Percentiles rank a stretch among this genome's conserved stretches.
Evolutionary conservation across 1,140 invertebrate species (phyloP).

Genomic region (Leptoteleia sp.): DNA sequence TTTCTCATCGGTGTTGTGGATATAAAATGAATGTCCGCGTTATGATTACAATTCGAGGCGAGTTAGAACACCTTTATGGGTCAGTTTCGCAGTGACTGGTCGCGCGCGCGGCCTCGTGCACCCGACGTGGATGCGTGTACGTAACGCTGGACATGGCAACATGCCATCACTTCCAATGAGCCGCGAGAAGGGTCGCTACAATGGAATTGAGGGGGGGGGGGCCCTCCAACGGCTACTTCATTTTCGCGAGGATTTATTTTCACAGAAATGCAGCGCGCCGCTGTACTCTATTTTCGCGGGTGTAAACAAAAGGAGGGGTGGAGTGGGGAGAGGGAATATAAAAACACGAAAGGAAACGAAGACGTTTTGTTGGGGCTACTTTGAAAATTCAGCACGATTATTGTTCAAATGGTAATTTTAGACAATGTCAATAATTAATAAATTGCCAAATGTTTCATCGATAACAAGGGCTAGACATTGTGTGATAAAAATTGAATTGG

Average conservation of each 20-base stretch:
- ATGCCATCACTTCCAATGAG: conserved; percentile 62
- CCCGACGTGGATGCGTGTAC: conserved; percentile 41
- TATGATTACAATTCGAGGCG: conserved; percentile 41
- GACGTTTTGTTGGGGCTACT: no score
- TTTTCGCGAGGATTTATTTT: conserved; percentile 60
- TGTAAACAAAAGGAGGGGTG: background rate
- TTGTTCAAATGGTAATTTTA: no score
- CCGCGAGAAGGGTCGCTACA: conserved; percentile 30
- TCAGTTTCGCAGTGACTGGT: conserved; percentile 32
- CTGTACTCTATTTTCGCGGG: conserved; percentile 18
- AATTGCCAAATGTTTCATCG: no score
- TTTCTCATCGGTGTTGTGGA: no score
- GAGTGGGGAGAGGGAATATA: background rate
- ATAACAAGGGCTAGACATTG: no score
- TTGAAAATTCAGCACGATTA: no score
- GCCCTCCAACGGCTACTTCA: conserved; percentile 50
- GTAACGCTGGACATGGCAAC: conserved; percentile 50
- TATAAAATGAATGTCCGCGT: conserved; percentile 35
- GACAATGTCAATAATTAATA: no score
- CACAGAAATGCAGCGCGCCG: conserved; percentile 35
- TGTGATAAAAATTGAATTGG: no score
- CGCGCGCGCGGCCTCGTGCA: conserved; percentile 30
- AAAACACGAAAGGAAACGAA: background rate
- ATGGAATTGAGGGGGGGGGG: conserved; percentile 39
- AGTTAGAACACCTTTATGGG: conserved; percentile 42